Conservation (phyloP, 2,113 vertebrate species). For the Dipodomys merriami region DNA sequence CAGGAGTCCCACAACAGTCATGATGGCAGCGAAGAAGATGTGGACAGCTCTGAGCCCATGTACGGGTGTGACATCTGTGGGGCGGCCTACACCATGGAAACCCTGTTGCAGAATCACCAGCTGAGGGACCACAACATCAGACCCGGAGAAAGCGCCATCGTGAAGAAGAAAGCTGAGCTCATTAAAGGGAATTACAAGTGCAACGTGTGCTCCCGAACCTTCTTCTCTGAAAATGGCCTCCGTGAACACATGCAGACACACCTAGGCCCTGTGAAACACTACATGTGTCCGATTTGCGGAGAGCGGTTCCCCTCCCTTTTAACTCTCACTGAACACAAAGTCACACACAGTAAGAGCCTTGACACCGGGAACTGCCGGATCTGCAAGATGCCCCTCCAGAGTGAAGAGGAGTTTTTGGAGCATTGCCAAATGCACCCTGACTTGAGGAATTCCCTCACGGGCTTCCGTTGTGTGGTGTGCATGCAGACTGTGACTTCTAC, state of each 20-base stretch:
- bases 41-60: constrained; percentile 97
- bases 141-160: constrained; percentile 95
- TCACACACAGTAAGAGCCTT: constrained; percentile 99
- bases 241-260: constrained; percentile 99
- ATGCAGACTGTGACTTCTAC: constrained; percentile 99
- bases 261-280: constrained; percentile 98
- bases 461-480: constrained; percentile 99
- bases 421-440: constrained; percentile 99
- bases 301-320: constrained; percentile 98
- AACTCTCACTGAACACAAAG: constrained; percentile 99
- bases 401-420: constrained; percentile 98
- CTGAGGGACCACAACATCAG: constrained; percentile 98
- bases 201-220: constrained; percentile 98
- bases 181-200: constrained; percentile 99
- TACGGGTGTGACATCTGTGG: constrained; percentile 98
- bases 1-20: constrained; percentile 96
- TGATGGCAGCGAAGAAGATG: constrained; percentile 95
- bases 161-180: constrained; percentile 97
- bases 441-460: constrained; percentile 97
- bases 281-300: constrained; percentile 99
- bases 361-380: constrained; percentile 99
- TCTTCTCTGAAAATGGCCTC: constrained; percentile 98
- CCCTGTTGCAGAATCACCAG: constrained; percentile 97
- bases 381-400: constrained; percentile 98
- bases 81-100: constrained; percentile 99